These are phyloP conservation scores for Antheraea assamensis DNA, from an alignment of 2,888 invertebrate species.

Conservation along the genomic window DNA sequence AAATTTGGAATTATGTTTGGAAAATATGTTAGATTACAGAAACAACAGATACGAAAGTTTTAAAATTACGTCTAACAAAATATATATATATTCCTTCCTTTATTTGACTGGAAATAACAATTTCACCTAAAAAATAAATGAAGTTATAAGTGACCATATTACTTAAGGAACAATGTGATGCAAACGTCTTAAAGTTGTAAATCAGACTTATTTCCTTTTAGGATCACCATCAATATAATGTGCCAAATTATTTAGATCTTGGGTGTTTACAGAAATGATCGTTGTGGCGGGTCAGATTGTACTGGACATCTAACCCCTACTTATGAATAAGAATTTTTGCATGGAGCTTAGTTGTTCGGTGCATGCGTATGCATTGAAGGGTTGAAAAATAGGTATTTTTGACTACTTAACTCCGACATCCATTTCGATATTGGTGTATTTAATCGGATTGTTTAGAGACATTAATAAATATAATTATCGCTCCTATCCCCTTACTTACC, in stretches of 20 bases:
- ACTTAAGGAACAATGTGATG: constrained; percentile 4
- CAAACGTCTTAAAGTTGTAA: constrained; percentile 56
- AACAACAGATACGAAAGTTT: not conserved
- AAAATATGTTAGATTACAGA: not conserved
- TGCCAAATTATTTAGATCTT: constrained; percentile 41
- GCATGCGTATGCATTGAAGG: constrained; percentile 57
- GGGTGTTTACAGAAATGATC: not conserved
- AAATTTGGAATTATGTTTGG: constrained; percentile 27
- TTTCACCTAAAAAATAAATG: constrained; percentile 13
- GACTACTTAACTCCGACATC: not conserved
- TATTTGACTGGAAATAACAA: constrained; percentile 11
- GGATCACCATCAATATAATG: constrained; percentile 48
- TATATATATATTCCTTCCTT: not conserved
- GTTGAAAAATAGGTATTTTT: constrained; percentile 37
- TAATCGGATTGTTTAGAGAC: not conserved
- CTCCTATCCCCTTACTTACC: not conserved
- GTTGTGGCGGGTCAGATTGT: constrained; percentile 33
- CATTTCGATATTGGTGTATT: not conserved
- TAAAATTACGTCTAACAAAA: not conserved
- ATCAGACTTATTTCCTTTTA: constrained; percentile 62
- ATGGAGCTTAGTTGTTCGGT: constrained; percentile 53
- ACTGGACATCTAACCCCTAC: constrained; percentile 45
- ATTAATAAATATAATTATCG: not conserved
- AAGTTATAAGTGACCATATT: constrained; percentile 2
- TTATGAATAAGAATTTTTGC: constrained; percentile 48